phyloP scores from a whole-genome alignment of 2,113 vertebrate genomes.

The Burhinus bistriatus region DNA sequence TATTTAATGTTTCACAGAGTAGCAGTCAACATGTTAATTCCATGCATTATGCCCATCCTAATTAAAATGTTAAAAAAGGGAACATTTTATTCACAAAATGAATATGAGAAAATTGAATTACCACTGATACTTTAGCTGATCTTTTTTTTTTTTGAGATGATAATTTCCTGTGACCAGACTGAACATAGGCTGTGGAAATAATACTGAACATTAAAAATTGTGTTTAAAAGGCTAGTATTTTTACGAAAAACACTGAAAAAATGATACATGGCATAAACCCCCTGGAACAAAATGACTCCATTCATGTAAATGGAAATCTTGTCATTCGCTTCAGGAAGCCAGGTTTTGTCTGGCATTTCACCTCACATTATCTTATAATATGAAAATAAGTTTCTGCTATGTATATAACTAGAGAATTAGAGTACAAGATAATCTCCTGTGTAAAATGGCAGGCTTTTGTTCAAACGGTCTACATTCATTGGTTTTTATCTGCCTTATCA shows the following conservation, averaged over 20 bases:
- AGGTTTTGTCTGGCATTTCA: constrained; percentile 41
- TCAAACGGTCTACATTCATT: constrained; percentile 53
- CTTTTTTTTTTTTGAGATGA: background rate
- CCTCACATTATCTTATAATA: constrained; percentile 46
- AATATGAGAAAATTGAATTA: background rate
- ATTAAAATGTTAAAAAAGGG: background rate
- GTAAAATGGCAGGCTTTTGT: constrained; percentile 53
- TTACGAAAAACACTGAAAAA: background rate
- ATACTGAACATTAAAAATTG: background rate
- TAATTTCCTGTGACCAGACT: background rate
- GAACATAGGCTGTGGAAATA: background rate
- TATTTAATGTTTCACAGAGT: background rate
- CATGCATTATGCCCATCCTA: background rate
- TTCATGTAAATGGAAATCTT: constrained; percentile 6
- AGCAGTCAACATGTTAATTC: background rate
- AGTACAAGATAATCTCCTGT: constrained; percentile 30
- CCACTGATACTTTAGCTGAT: background rate
- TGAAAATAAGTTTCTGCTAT: constrained; percentile 48
- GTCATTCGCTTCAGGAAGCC: background rate
- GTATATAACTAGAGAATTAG: constrained; percentile 12
- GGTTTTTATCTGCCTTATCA: constrained; percentile 58
- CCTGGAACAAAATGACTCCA: background rate
- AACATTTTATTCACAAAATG: background rate
- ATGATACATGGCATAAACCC: background rate
- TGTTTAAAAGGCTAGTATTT: background rate